Evolutionary conservation across 2,888 invertebrate species (phyloP).

Genomic region (Octonoba sinensis): DNA sequence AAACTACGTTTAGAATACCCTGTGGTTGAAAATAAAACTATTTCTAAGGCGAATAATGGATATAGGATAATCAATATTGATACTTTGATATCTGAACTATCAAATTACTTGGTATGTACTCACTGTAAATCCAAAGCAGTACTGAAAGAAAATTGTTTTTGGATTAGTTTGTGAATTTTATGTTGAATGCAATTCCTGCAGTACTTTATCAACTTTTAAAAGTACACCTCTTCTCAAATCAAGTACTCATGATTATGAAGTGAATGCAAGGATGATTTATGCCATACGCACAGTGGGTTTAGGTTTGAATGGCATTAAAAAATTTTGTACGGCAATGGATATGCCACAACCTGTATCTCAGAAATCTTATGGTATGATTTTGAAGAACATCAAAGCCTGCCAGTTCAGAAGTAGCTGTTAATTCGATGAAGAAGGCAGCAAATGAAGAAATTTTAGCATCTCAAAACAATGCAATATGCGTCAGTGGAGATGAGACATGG

Average conservation of each 20-base stretch:
- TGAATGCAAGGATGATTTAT: neutral
- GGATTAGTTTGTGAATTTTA: slow-evolving; percentile 4
- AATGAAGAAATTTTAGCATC: neutral
- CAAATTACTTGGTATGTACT: neutral
- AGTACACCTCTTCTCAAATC: slow-evolving; percentile 6
- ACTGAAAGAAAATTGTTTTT: slow-evolving; percentile 11
- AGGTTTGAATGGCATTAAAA: slow-evolving; percentile 9
- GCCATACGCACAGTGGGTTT: slow-evolving; percentile 1
- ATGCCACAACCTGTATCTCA: slow-evolving; percentile 5
- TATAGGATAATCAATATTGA: slow-evolving; percentile 4
- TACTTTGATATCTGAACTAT: slow-evolving; percentile 7
- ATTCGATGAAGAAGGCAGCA: slow-evolving; percentile 8
- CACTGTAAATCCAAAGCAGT: slow-evolving; percentile 5
- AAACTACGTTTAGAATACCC: slow-evolving; percentile 1
- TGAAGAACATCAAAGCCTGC: slow-evolving; percentile 1
- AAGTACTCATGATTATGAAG: slow-evolving; percentile 9
- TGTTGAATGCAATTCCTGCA: neutral
- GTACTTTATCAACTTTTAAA: neutral
- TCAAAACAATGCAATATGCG: neutral
- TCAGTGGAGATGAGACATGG: slow-evolving; percentile 20
- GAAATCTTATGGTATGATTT: slow-evolving; percentile 4
- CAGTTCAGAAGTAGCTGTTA: neutral
- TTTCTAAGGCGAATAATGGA: neutral
- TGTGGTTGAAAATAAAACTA: slow-evolving; percentile 8
- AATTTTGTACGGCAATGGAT: slow-evolving; percentile 2